Conservation (phyloP, 2,113 vertebrate genomes). For the Orycteropus afer region DNA sequence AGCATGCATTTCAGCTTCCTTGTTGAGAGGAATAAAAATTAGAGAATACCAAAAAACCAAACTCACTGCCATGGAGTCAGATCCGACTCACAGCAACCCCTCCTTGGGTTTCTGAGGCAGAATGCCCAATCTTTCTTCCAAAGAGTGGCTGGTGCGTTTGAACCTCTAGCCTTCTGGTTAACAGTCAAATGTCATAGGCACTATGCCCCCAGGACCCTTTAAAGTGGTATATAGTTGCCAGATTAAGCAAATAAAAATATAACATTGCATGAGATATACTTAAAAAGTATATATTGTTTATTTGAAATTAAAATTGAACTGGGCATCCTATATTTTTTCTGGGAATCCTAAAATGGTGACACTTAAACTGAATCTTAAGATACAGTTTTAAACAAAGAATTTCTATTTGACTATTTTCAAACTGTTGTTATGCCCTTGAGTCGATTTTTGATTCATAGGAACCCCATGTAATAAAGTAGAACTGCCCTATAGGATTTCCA, state of each 20-base stretch:
- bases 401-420: neutral
- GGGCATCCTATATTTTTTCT: neutral
- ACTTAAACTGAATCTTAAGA: neutral
- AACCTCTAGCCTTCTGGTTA: too few species aligned
- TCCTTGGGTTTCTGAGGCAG: too few species aligned
- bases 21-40: neutral
- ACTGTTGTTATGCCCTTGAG: neutral
- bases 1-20: neutral
- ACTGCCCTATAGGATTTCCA: neutral
- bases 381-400: neutral
- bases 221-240: neutral
- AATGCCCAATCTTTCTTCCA: too few species aligned
- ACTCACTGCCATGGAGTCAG: too few species aligned
- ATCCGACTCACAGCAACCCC: too few species aligned
- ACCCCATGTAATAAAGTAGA: too few species aligned
- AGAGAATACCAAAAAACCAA: too few species aligned
- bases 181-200: too few species aligned
- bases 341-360: neutral
- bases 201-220: neutral
- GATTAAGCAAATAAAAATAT: constrained; percentile 26
- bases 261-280: neutral
- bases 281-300: neutral
- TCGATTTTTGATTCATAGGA: neutral
- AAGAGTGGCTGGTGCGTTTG: too few species aligned
- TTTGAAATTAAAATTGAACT: constrained; percentile 6